These are phyloP conservation scores for Zoanthus solanderi DNA, from an alignment of 92 coral and sea anemone species.

Conservation along the genomic window DNA sequence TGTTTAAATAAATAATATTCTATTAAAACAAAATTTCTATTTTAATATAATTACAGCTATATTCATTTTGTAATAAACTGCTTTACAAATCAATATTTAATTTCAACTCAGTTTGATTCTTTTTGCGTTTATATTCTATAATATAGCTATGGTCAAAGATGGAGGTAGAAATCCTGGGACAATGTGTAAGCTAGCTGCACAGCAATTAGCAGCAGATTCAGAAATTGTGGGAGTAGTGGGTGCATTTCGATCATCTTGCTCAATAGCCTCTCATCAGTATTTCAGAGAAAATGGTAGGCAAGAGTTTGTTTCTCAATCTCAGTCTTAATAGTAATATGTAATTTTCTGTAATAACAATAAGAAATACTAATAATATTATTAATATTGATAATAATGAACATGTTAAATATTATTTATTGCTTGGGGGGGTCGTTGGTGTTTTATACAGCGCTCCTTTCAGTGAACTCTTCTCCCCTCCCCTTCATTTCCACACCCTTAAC, in stretches of 20 bases:
- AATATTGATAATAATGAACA: no score
- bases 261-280: conserved; percentile 91
- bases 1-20: no score
- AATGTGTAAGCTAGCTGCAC: conserved; percentile 89
- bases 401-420: no score
- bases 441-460: no score
- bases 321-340: background rate
- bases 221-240: conserved; percentile 96
- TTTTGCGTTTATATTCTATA: no score
- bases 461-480: no score
- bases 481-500: no score
- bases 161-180: conserved; percentile 85
- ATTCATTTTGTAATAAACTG: background rate
- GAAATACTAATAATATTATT: no score
- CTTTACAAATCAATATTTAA: background rate
- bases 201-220: conserved; percentile 92
- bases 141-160: conserved; percentile 88
- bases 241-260: conserved; percentile 93
- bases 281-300: conserved; percentile 92
- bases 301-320: background rate
- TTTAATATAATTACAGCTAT: background rate
- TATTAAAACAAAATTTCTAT: background rate
- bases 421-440: no score
- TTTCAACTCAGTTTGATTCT: background rate
- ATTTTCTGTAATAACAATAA: background rate